These are phyloP conservation scores for Anadara kagoshimensis DNA, from an alignment of 1,140 invertebrate genomes.

Conservation along the genomic window DNA sequence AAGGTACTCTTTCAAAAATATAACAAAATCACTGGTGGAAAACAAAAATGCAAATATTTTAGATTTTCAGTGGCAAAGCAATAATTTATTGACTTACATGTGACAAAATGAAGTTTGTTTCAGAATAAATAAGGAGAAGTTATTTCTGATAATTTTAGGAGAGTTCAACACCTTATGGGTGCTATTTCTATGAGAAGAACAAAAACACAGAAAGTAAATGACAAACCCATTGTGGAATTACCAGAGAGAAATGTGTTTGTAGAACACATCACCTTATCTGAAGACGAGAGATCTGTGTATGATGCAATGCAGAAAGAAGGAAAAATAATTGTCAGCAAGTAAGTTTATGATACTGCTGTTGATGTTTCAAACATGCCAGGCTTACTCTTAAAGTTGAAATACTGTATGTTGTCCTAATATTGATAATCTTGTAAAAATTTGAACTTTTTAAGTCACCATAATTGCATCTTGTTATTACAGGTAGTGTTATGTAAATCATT, in stretches of 20 bases:
- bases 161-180: conserved; percentile 53
- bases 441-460: too few relatives aligned
- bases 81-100: too few relatives aligned
- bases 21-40: too few relatives aligned
- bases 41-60: too few relatives aligned
- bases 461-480: too few relatives aligned
- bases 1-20: too few relatives aligned
- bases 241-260: conserved; percentile 47
- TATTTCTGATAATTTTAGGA: conserved; percentile 30
- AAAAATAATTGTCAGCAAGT: conserved; percentile 50
- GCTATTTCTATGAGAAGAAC: conserved; percentile 56
- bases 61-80: too few relatives aligned
- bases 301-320: conserved; percentile 55
- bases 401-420: too few relatives aligned
- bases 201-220: conserved; percentile 51
- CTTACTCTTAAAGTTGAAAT: neutral
- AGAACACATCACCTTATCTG: conserved; percentile 48
- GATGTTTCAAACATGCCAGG: neutral
- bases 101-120: too few relatives aligned
- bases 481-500: too few relatives aligned
- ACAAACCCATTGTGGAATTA: conserved; percentile 50
- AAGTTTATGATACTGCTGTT: neutral
- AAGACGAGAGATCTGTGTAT: conserved; percentile 56
- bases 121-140: too few relatives aligned
- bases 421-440: too few relatives aligned